Conservation (phyloP, 1,140 invertebrate genomes). For the Drosophila ohnishii region DNA sequence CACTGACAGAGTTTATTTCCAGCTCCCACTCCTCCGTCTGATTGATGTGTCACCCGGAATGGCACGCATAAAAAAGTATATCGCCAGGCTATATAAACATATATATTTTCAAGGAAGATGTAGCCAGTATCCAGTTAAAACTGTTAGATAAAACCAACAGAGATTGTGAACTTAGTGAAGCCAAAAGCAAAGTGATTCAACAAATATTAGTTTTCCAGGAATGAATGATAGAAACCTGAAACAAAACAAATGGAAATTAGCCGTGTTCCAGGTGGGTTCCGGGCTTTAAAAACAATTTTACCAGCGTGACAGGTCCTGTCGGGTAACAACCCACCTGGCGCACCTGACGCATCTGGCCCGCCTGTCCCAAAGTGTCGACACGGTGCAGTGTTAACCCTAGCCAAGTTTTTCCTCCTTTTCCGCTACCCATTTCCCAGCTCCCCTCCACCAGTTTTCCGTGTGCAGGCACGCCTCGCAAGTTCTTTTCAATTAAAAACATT, state of each 20-base stretch:
- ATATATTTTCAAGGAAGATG: conserved; percentile 1
- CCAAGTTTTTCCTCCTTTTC: conserved; percentile 7
- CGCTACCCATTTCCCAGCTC: conserved; percentile 6
- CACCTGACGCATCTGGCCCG: background rate
- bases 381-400: conserved; percentile 34
- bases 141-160: background rate
- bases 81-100: background rate
- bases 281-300: conserved; percentile 41
- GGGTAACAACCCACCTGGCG: conserved; percentile 28
- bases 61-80: conserved; percentile 3
- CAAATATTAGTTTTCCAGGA: conserved; percentile 24
- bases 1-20: conserved; percentile 7
- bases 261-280: conserved; percentile 14
- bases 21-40: conserved; percentile 5
- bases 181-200: conserved; percentile 8
- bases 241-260: conserved; percentile 42
- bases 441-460: conserved; percentile 12
- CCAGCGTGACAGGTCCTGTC: conserved; percentile 26
- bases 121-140: background rate
- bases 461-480: conserved; percentile 53
- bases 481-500: conserved; percentile 63
- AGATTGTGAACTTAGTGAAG: conserved; percentile 11
- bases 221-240: conserved; percentile 6
- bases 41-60: conserved; percentile 24
- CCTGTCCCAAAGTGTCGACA: conserved; percentile 30